phyloP scores from a whole-genome alignment of 92 coral and sea anemone genomes.

The Actinostola sp. region DNA sequence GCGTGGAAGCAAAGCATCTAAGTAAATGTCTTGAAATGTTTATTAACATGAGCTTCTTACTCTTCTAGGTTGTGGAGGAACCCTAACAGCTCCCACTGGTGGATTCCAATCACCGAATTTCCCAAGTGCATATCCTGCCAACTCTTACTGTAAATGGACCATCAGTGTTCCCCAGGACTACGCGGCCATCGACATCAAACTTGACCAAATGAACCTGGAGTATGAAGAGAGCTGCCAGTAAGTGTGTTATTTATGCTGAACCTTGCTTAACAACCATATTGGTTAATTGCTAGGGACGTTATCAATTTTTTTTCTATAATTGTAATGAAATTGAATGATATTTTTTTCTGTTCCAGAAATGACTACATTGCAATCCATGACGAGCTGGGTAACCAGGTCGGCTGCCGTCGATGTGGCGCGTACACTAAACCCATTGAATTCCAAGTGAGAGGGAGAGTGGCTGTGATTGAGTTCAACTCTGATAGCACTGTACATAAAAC shows the following conservation, averaged over 20 bases:
- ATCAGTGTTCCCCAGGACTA: constrained; percentile 37
- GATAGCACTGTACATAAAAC: constrained; percentile 26
- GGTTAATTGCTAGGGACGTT: not conserved
- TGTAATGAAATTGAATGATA: not conserved
- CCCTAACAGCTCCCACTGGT: constrained; percentile 14
- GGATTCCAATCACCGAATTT: constrained; percentile 36
- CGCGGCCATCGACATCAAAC: constrained; percentile 29
- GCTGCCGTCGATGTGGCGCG: constrained; percentile 36
- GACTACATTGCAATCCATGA: constrained; percentile 34
- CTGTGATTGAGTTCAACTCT: constrained; percentile 21
- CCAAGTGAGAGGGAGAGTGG: constrained; percentile 24
- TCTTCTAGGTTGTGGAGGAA: constrained; percentile 35
- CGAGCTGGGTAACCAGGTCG: constrained; percentile 43
- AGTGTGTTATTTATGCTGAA: too few relatives aligned
- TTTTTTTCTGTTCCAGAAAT: constrained; percentile 8
- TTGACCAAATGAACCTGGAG: constrained; percentile 23
- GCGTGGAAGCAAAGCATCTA: not conserved
- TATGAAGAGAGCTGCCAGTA: constrained; percentile 36
- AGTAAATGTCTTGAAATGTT: too few relatives aligned
- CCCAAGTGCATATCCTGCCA: constrained; percentile 40
- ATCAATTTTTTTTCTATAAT: not conserved
- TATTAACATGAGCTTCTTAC: not conserved
- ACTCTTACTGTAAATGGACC: constrained; percentile 38
- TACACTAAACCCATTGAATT: not conserved
- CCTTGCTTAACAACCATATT: not conserved